Conservation (phyloP, 1,140 invertebrate species). For the Diuraphis noxia region DNA sequence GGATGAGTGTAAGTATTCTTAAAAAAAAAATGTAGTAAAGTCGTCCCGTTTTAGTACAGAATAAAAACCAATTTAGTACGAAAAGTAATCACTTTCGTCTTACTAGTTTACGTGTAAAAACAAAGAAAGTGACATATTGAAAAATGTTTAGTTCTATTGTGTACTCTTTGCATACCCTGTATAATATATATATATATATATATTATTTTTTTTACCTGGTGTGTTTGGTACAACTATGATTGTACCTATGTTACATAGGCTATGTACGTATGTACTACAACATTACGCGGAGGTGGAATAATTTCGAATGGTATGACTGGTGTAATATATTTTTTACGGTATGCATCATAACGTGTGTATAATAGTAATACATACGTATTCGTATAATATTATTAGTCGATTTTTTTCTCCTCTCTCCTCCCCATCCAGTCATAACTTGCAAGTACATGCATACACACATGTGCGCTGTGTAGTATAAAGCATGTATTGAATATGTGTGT, state of each 20-base stretch:
- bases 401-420: background rate
- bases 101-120: background rate
- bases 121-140: background rate
- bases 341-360: background rate
- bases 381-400: slow-evolving; percentile 27
- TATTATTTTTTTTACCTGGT: background rate
- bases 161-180: background rate
- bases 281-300: background rate
- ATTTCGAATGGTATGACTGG: background rate
- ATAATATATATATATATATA: background rate
- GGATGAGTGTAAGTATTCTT: background rate
- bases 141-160: background rate
- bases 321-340: background rate
- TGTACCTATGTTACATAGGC: no score
- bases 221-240: no score
- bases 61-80: background rate
- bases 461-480: background rate
- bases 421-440: background rate
- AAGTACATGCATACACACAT: background rate
- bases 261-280: no score
- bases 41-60: background rate
- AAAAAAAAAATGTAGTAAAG: background rate
- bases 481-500: background rate
- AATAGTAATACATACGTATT: background rate
- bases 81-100: background rate